Base-by-base conservation (phyloP, 2,113 vertebrate species). In the Colaptes auratus region DNA sequence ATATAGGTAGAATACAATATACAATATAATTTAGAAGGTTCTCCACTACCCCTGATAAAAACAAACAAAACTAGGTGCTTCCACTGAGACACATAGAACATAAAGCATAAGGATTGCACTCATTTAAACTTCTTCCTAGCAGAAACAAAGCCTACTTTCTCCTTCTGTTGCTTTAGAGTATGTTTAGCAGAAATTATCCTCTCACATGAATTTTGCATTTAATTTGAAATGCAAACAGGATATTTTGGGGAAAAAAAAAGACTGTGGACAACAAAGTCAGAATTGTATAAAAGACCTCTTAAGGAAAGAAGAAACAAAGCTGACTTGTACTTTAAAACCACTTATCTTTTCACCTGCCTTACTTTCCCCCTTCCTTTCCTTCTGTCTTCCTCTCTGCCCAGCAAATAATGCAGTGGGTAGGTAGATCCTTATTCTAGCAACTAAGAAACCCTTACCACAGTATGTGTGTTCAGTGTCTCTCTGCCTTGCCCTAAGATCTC, bases 11-110 rank as follows among this genome's bases (percentile, higher is more conserved):
- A 83, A 53, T n/a, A n/a, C 7, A 79, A 86, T n/a, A 16, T 27
- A 70, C 52, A 23, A 7, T 3, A 15, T 69, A 69, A 73, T 42
- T 69, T 39, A n/a, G n/a, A 75, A 79, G 15, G n/a, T 66, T 73
- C 44, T 90, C 44, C 31, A 28, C 30, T 58, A 46, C 46, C 69
- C 55, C 63, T 92, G 89, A 92, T 74, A 94, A 92, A 92, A 79
- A 1, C 46, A 60, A 75, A 28, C 1, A n/a, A 2, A 9, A 8
- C n/a, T 46, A 83, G 20, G 8, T 9, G 27, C 63, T 63, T 71
- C 10, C 39, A 27, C 39, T 55, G 50, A 82, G 7, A 63, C 8
- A 25, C 15, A 7, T 35, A 53, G 58, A 70, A 76, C 33, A 15
- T 82, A 75, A 84, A 77, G 33, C 16, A 9, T n/a, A 44, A 36